Percentiles rank a stretch among this genome's conserved stretches.
phyloP scores from a whole-genome alignment of 2,888 invertebrate species.

The Pandemis cinnamomeana region DNA sequence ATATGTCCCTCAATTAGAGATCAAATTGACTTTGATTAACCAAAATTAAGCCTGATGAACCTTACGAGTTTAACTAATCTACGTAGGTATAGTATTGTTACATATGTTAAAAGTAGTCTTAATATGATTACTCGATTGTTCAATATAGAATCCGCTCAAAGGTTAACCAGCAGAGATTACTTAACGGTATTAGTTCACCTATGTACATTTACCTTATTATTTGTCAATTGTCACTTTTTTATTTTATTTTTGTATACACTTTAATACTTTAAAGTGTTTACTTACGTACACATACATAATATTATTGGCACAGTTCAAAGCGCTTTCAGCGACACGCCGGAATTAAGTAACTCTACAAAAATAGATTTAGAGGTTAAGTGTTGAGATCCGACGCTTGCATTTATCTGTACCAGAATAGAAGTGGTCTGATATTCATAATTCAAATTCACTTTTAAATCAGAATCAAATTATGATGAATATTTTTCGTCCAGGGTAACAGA shows the following conservation, averaged over 20 bases:
- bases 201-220: too few species aligned
- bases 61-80: not conserved
- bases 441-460: not conserved
- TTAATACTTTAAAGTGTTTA: too few species aligned
- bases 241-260: too few species aligned
- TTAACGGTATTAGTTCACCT: too few species aligned
- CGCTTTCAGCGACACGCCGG: not conserved
- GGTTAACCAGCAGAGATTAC: too few species aligned
- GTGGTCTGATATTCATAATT: not conserved
- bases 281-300: not conserved
- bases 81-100: not conserved
- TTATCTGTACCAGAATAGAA: not conserved
- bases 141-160: too few species aligned
- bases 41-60: not conserved
- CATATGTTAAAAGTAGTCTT: too few species aligned
- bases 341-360: constrained; percentile 3
- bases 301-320: too few species aligned
- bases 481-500: not conserved
- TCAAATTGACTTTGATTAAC: constrained; percentile 1
- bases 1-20: not conserved
- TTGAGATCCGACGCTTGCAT: not conserved
- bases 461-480: constrained; percentile 11
- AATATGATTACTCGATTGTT: too few species aligned
- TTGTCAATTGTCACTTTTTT: too few species aligned
- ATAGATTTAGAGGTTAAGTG: not conserved